Percentiles rank a stretch among this genome's conserved stretches.
Conservation (phyloP, 2,113 vertebrate species). For the Cariama cristata region DNA sequence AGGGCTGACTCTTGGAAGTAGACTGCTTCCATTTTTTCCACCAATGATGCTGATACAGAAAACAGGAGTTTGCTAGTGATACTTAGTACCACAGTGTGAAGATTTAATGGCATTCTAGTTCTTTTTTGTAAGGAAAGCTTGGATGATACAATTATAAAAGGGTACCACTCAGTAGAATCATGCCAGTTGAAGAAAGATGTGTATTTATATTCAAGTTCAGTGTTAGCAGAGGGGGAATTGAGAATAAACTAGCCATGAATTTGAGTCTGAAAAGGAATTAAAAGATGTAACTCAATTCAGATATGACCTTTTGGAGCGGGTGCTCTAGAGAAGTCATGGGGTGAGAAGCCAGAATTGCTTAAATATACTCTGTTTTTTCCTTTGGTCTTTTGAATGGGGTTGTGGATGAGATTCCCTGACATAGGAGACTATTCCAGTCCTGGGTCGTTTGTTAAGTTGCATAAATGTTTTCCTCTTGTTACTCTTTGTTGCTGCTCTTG, state of each 20-base stretch:
- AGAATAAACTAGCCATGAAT: neutral
- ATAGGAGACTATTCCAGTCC: neutral
- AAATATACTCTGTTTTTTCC: rapidly evolving
- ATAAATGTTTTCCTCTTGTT: neutral
- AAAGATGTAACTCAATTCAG: neutral
- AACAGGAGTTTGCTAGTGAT: neutral
- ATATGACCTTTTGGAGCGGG: neutral
- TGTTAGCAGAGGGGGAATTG: neutral
- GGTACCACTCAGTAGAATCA: neutral
- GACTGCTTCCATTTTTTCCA: neutral
- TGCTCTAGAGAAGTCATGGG: neutral
- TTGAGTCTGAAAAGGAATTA: neutral
- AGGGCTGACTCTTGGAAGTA: neutral
- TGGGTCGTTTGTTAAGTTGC: neutral
- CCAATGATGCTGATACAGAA: neutral
- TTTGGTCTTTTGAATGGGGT: neutral
- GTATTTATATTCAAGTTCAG: neutral
- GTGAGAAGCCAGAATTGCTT: neutral
- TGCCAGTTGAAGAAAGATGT: neutral
- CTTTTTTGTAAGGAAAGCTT: neutral
- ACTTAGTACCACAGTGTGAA: neutral
- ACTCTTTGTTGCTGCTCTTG: neutral
- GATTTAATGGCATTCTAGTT: neutral
- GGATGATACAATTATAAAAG: neutral
- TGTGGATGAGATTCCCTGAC: neutral